Evolutionary conservation across 92 coral and sea anemone genomes (phyloP), one percentile per base, ranked within the genome.

Genomic region (Phenganax stokvisi): DNA sequence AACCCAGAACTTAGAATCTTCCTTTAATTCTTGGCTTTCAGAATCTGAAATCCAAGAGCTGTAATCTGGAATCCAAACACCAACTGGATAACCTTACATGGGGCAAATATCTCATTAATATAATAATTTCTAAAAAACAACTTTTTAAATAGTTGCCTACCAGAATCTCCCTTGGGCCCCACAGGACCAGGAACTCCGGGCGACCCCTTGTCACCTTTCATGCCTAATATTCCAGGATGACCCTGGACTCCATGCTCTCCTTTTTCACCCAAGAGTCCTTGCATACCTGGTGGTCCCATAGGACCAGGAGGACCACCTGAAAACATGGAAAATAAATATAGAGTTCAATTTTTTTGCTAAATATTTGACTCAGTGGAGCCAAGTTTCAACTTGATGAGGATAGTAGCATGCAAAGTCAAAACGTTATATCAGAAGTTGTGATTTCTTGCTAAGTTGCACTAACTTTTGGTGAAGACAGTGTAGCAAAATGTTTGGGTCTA

Each of bases 91-190:
- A 37, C 47, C 47, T 37, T 5, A 37, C 47, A 37, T 37, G 47
- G 47, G 47, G 47, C 2, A 37, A 37, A 37, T 2, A 2, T 37
- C 5, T 37, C 47, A 37, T 37, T 1, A 37, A 1, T 37, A 37
- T 37, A 37, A 5, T 37, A 37, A 5, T 37, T 37, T 37, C 5
- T 5, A 5, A 37, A 37, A 37, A 37, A 37, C 47, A 37, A 37
- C 47, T 37, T 37, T 37, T 37, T 37, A 37, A 37, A 37, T 37
- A 37, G 5, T 5, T 37, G 47, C 47, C 2, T 37, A 55, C 88
- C 88, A 30, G 78, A 75, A 0, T 73, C 81, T 25, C 90, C 90
- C 68, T 87, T 84, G 10, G 75, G 57, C 60, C 90, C 90, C 55
- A 16, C 12, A 53, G 72, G 84, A 8, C 73, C 73, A 10, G 73